These are phyloP conservation scores for Plagodis pulveraria DNA, from an alignment of 2,888 invertebrate genomes.

Conservation along the genomic window DNA sequence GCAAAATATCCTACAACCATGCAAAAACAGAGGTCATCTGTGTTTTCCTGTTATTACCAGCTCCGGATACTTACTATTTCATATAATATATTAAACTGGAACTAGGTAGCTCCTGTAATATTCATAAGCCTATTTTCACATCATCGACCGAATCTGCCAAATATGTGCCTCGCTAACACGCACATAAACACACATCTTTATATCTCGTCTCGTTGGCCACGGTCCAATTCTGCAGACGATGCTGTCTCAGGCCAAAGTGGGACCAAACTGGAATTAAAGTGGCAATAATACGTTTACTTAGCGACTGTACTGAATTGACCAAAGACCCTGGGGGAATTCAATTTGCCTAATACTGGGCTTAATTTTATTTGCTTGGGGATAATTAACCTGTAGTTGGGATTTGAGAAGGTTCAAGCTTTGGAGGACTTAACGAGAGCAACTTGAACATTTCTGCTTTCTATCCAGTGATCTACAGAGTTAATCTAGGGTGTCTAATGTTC, in stretches of 20 bases:
- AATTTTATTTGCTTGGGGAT: constrained; percentile 13
- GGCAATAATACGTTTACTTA: constrained; percentile 32
- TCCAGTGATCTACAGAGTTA: no score
- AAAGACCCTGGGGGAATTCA: constrained; percentile 20
- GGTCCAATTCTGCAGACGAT: constrained; percentile 25
- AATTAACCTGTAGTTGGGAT: constrained; percentile 12
- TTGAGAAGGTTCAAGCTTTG: background rate
- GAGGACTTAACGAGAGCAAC: no score
- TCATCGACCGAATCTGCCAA: constrained; percentile 18
- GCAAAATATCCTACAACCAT: no score
- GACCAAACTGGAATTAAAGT: constrained; percentile 19
- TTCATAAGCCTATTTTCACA: constrained; percentile 10
- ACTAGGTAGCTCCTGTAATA: constrained; percentile 7
- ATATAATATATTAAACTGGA: background rate
- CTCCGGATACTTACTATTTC: no score
- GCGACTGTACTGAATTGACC: constrained; percentile 24
- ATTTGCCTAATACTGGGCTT: constrained; percentile 25
- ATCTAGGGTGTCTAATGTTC: no score
- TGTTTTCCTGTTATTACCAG: no score
- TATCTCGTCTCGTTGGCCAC: constrained; percentile 21
- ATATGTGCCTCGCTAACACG: constrained; percentile 13
- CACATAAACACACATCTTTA: constrained; percentile 25
- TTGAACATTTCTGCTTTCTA: no score
- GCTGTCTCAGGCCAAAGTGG: constrained; percentile 7
- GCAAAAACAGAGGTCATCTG: no score